phyloP scores from a whole-genome alignment of 2,797 vertebrate species.

The Myiotriccus ornatus region DNA sequence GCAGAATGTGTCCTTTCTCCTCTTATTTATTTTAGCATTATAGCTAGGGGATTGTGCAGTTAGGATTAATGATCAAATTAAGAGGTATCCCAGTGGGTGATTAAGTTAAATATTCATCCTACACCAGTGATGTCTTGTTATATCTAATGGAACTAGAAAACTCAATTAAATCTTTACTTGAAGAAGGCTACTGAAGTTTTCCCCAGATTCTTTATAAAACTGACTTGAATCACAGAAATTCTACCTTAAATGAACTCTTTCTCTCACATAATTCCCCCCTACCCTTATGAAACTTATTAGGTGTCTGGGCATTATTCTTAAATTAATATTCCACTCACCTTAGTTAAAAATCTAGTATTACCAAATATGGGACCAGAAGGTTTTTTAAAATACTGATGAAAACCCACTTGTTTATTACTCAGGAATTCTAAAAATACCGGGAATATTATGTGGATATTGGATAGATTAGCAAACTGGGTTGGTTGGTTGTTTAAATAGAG shows the following conservation, averaged over 20 bases:
- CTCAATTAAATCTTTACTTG: slow-evolving; percentile 20
- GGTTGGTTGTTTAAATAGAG: not conserved
- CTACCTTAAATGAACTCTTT: not conserved
- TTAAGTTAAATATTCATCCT: slow-evolving; percentile 21
- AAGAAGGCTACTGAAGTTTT: not conserved
- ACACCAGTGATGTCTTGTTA: not conserved
- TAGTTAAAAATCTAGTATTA: not conserved
- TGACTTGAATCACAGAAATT: not conserved
- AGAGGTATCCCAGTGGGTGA: not conserved
- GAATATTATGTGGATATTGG: not conserved
- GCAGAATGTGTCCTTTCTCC: not conserved
- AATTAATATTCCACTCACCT: not conserved
- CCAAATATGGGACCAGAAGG: not conserved
- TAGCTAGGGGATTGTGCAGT: slow-evolving; percentile 13
- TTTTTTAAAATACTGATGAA: not conserved
- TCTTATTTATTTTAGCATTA: slow-evolving; percentile 12
- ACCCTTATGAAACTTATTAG: not conserved
- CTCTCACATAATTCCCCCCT: not conserved
- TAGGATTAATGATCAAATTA: slow-evolving; percentile 38
- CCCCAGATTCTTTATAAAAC: not conserved
- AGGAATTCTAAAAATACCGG: fast-evolving
- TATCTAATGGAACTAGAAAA: slow-evolving; percentile 2
- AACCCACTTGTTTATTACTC: not conserved
- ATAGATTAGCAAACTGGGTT: not conserved
- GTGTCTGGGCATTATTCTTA: not conserved